Base-by-base conservation (phyloP, 2,113 vertebrate species). In the Scatophagus argus region DNA sequence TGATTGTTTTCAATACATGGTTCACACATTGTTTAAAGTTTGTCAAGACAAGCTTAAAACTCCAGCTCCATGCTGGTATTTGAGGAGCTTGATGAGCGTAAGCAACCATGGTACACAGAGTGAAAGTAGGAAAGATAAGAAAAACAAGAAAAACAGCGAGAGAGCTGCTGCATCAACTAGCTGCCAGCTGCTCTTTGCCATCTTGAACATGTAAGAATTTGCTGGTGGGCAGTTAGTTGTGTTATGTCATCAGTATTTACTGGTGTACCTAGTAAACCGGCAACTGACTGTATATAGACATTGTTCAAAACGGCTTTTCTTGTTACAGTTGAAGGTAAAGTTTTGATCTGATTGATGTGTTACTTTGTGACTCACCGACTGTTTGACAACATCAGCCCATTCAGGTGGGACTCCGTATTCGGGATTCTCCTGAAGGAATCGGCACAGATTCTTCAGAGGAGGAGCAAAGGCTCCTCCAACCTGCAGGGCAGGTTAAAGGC, bases 381-480 rank as follows among this genome's bases (percentile, higher is more conserved):
- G 97, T 85, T 98, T 99, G 72, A 99, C 98, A 43, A 99, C 97
- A 55, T 98, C 98, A 52, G 96, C 97, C 98, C 98, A 99, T 85
- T 99, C 98, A 31, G 98, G 98, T 79, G 98, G 97, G 63, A 99
- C 96, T 65, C 98, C 98, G 21, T 99, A 99, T 82, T 99, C 98
- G 0, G 96, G 95, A 92, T 99, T 99, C 93, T 99, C 98, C 93
- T 97, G 97, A 77, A 99, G 93, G 92, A 99, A 99, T 70, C 97
- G 94, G 92, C 96, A 97, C 82, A 99, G 93, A 87, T 99, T 97
- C 93, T 99, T 99, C 68, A 99, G 88, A 66, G 97, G 97, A 29
- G 98, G 98, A 86, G 98, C 98, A 91, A 99, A 99, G 0, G 98
- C 97, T 84, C 98, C 98, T 17, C 98, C 98, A 23, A 99, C 96